These are phyloP conservation scores for Odocoileus hemionus DNA, from an alignment of 2,113 vertebrate species.

Conservation along the genomic window DNA sequence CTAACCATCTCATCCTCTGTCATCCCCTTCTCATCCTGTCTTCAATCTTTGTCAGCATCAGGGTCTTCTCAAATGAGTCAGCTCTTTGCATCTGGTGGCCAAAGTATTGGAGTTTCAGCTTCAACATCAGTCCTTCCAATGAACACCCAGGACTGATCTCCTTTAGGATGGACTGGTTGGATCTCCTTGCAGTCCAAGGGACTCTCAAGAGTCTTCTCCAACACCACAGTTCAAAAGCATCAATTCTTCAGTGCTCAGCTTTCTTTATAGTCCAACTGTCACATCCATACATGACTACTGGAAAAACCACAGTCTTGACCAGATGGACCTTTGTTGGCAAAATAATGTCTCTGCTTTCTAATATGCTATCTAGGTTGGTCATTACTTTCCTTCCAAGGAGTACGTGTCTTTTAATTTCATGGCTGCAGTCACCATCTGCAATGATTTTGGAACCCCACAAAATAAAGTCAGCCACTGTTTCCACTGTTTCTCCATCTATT, in stretches of 20 bases:
- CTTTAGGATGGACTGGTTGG: neutral
- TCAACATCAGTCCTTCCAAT: neutral
- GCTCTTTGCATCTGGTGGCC: neutral
- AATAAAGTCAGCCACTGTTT: neutral
- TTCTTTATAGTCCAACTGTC: neutral
- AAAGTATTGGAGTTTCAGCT: neutral
- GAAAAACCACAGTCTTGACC: neutral
- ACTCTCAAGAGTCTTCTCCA: neutral
- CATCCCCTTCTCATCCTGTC: neutral
- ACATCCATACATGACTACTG: neutral
- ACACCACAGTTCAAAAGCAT: neutral
- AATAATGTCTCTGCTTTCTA: neutral
- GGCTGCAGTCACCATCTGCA: neutral
- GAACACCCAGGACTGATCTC: neutral
- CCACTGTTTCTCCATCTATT: neutral
- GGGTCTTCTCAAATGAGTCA: neutral
- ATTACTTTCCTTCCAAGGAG: neutral
- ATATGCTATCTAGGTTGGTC: neutral
- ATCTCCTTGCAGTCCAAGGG: neutral
- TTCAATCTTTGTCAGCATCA: neutral
- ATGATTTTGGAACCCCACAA: neutral
- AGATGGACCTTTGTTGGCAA: accelerated
- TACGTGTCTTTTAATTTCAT: neutral
- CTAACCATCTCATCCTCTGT: too few species aligned
- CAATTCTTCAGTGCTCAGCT: accelerated